Percentiles rank a stretch among this genome's conserved stretches.
phyloP scores from a whole-genome alignment of 2,888 invertebrate species.

The Watsonalla cultraria region DNA sequence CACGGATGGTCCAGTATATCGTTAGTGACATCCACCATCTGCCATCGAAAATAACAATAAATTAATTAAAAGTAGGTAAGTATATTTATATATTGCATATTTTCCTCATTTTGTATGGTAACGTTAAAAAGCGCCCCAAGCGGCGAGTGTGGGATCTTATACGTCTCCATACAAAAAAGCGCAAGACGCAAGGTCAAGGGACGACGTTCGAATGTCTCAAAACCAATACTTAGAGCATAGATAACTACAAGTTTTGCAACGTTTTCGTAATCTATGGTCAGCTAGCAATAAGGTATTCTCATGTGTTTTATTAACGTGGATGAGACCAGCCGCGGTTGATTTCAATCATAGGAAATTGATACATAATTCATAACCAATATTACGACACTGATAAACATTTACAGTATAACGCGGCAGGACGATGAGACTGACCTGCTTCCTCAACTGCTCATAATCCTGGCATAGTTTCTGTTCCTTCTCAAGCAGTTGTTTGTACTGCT shows the following conservation, averaged over 20 bases:
- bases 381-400: neutral
- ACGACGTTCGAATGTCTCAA: too few relatives aligned
- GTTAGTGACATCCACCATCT: constrained; percentile 80
- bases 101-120: too few relatives aligned
- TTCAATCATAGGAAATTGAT: too few relatives aligned
- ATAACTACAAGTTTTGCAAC: neutral
- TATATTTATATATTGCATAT: too few relatives aligned
- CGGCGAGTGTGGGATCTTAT: too few relatives aligned
- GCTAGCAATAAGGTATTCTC: too few relatives aligned
- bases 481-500: constrained; percentile 79
- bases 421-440: constrained; percentile 53
- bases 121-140: too few relatives aligned
- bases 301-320: neutral
- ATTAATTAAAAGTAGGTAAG: too few relatives aligned
- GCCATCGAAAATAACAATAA: constrained; percentile 12
- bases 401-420: neutral
- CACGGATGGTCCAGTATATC: constrained; percentile 82
- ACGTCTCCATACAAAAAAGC: too few relatives aligned
- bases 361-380: too few relatives aligned
- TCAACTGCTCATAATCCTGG: constrained; percentile 72
- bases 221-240: too few relatives aligned
- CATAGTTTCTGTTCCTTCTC: constrained; percentile 80
- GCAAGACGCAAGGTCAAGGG: too few relatives aligned
- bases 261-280: neutral
- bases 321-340: neutral